Base-by-base conservation (phyloP, 1,140 invertebrate species). In the Bacillus rossius region DNA sequence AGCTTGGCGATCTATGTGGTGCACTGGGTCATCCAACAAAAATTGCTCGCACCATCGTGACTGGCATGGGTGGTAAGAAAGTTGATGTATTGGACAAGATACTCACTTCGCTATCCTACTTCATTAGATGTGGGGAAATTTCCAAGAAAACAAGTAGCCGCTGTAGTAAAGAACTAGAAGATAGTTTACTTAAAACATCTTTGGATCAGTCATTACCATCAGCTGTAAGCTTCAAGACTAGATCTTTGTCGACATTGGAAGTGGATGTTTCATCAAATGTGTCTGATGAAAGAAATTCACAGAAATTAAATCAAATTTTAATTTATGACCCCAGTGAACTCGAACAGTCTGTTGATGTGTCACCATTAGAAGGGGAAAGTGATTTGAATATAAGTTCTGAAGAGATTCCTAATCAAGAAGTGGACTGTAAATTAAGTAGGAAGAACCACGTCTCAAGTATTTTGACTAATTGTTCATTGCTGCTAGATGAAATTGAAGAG, bases 1-100 rank as follows among this genome's bases (percentile, higher is more conserved):
- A 94, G 67, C 71, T 94, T 55, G 83, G 83, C 22, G 91, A 95
- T 72, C 73, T 94, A 8, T 90, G 89, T 67, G 92, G 92, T 14
- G 86, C 86, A 52, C 78, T 93, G 20, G 90, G 91, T 1, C 81
- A 81, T 68, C 91, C 92, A 2, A 74, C 83, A 0, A 85, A 85
- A 71, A 73, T 89, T 19, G 81, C 88, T 1, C 83, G 85, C 55
- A 95, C 92, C 13, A 82, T 94, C 37, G 80, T 95, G 42, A 83
- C 84, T 20, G 90, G 91, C 5, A 10, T 7, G 10, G 77, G 82
- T 60, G 76, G 81, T 37, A 84, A 84, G 37, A 79, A 88, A 60
- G 73, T 78, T 14, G 75, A 80, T 17, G 78, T 85, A 53, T 80
- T 89, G 10, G 81, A 83, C 59, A 83, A 81, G 66, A 76, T 89